Evolutionary conservation across 2,113 vertebrate genomes (phyloP).

Genomic region (Pterocles burchelli): DNA sequence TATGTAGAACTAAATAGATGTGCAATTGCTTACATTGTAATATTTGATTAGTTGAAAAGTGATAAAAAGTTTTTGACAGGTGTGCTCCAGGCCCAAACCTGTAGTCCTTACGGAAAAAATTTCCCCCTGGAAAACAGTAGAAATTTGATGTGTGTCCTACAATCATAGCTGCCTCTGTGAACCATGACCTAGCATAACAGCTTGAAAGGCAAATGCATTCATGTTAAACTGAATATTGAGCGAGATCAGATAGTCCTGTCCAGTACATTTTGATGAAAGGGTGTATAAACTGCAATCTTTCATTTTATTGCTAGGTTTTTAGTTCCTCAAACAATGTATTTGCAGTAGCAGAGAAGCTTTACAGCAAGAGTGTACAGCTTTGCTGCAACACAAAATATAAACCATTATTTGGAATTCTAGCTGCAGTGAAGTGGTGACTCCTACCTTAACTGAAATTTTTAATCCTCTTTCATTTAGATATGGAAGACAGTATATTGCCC

Average conservation of each 20-base stretch:
- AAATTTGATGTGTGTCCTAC: background rate
- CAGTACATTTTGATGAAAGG: background rate
- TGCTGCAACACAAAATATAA: background rate
- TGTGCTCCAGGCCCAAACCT: background rate
- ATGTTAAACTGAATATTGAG: background rate
- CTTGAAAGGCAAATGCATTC: background rate
- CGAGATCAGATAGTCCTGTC: background rate
- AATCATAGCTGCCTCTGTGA: background rate
- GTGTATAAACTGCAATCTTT: background rate
- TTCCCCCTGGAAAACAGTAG: background rate
- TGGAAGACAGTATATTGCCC: fast-evolving
- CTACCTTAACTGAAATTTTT: background rate
- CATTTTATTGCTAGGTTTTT: background rate
- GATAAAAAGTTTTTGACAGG: background rate
- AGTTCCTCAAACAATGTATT: background rate
- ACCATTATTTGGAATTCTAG: background rate
- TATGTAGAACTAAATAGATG: background rate
- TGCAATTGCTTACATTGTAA: background rate
- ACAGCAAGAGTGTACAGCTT: background rate
- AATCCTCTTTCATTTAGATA: background rate
- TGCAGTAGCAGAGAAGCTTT: background rate
- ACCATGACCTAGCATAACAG: background rate
- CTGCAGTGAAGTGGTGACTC: background rate
- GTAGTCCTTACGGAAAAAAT: background rate
- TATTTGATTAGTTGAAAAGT: background rate